Percentiles rank a stretch among this genome's conserved stretches.
Conservation (phyloP, 2,797 vertebrate genomes). For the Austrolebias charrua region DNA sequence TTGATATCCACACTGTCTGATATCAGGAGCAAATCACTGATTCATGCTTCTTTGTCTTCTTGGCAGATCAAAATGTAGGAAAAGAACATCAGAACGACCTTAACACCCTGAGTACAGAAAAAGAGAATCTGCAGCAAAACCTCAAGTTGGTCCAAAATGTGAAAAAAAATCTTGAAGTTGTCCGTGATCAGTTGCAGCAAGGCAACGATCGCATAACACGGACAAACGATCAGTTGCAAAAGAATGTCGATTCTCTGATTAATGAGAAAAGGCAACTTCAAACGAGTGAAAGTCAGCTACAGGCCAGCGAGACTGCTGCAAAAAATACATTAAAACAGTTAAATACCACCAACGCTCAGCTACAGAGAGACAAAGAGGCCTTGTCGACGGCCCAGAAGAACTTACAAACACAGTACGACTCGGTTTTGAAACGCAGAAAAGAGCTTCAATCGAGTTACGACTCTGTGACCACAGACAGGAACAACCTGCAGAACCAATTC, state of each 20-base stretch:
- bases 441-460: slow-evolving; percentile 18
- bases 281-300: slow-evolving; percentile 14
- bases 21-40: not conserved
- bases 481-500: slow-evolving; percentile 59
- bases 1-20: too few species aligned
- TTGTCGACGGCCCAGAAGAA: slow-evolving; percentile 8
- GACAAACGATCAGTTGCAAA: accelerated
- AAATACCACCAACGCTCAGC: slow-evolving; percentile 1
- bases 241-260: slow-evolving; percentile 6
- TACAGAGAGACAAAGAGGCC: slow-evolving; percentile 15
- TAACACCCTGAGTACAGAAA: slow-evolving; percentile 19
- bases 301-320: slow-evolving; percentile 19
- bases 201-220: accelerated
- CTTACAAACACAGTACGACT: slow-evolving; percentile 14
- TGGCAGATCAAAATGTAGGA: slow-evolving; percentile 41
- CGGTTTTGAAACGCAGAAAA: slow-evolving; percentile 13
- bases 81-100: slow-evolving; percentile 27
- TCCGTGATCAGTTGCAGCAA: accelerated
- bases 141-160: slow-evolving; percentile 7
- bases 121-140: slow-evolving; percentile 26
- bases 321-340: slow-evolving; percentile 30
- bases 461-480: slow-evolving; percentile 34
- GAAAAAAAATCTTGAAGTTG: not conserved
- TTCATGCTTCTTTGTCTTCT: not conserved
- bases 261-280: slow-evolving; percentile 3